Base-by-base conservation (phyloP, 2,113 vertebrate genomes). In the Ailuropoda melanoleuca region DNA sequence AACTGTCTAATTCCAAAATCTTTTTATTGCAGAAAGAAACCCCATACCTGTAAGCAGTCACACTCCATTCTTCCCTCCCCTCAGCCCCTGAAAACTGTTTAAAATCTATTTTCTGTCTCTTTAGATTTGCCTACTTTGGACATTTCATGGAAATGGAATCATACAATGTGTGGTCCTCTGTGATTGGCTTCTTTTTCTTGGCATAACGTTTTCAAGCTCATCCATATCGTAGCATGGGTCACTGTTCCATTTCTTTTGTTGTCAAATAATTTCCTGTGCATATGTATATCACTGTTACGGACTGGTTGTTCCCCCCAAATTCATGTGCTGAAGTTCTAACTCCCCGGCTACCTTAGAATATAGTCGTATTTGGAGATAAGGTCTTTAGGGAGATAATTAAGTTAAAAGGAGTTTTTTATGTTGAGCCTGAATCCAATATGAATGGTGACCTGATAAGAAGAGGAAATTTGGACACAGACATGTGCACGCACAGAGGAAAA, bases 401-500 rank as follows among this genome's bases (percentile, higher is more conserved):
- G 31, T 70, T 83, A 21, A 72, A 55, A 58, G 39, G 39, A 83
- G 23, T 11, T 72, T 31, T 92, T 82, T 72, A n/a, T 3, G 34
- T 21, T 18, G 53, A 43, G 3, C 31, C 55, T 15, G n/a, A 46
- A 26, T 66, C 50, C 58, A 23, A 39, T 21, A 19, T 29, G 83
- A 56, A 50, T 26, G 31, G 48, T 43, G 56, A 53, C 56, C 68
- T 53, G 37, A 8, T 62, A n/a, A 87, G 60, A 80, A 56, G 21
- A 72, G 26, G 21, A 92, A 24, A 43, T 86, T n/a, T 34, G 70
- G 24, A 85, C n/a, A 39, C 34, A 34, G 46, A 55, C 82, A 34
- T 0, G 0, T 34, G 29, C 8, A 2, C 0, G 6, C 5, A 78
- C 70, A 43, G 46, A 86, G 19, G n/a, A 64, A 34, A 34, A 77